Evolutionary conservation across 2,888 invertebrate species (phyloP).

Genomic region (Calameuta filiformis): DNA sequence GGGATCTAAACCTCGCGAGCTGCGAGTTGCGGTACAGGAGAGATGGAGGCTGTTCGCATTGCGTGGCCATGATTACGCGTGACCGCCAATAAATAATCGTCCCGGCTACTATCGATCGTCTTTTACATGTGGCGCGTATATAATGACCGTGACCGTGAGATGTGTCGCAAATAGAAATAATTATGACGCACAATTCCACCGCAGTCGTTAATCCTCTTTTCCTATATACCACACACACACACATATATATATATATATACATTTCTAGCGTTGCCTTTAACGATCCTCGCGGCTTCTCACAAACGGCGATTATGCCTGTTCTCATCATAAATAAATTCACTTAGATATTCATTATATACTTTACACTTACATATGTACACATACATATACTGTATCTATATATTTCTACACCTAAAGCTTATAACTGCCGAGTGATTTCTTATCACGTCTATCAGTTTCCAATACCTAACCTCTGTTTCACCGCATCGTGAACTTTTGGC

Average conservation of each 20-base stretch:
- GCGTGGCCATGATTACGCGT: slow-evolving; percentile 12
- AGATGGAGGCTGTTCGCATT: background rate
- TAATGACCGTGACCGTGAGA: slow-evolving; percentile 23
- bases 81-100: slow-evolving; percentile 19
- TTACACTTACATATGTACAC: background rate
- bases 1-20: background rate
- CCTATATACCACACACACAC: background rate
- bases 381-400: background rate
- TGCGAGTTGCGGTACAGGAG: slow-evolving; percentile 3
- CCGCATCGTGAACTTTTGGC: background rate
- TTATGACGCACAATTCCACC: slow-evolving; percentile 20
- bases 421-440: background rate
- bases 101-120: slow-evolving; percentile 19
- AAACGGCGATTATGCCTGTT: background rate
- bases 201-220: slow-evolving; percentile 1
- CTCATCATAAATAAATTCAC: background rate
- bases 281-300: background rate
- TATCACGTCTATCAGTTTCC: background rate
- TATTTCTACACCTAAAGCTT: background rate
- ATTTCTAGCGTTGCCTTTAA: background rate
- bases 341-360: background rate
- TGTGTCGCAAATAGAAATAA: slow-evolving; percentile 17
- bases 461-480: background rate
- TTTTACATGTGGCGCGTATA: slow-evolving; percentile 16
- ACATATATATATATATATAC: background rate